Base-by-base conservation (phyloP, 37 sponge, comb jelly and placozoan species). In the Oscarella lobularis region DNA sequence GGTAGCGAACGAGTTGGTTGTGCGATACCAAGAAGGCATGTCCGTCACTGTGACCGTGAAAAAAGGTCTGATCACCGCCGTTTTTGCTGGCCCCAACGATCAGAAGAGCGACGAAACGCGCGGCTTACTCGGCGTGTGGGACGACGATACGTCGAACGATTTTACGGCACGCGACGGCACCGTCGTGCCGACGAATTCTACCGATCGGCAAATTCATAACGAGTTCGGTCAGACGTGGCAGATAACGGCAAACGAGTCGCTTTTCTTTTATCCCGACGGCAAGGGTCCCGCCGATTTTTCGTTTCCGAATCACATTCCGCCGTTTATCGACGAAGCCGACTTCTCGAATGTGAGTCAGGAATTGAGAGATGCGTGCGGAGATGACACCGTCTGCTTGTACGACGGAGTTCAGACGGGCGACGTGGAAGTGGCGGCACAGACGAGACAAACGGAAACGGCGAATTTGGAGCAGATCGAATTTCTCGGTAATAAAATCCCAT, bases 41-140 rank as follows among this genome's bases (percentile, higher is more conserved):
- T 48, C 60, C 9, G 60, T 48, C 14, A 48, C 60, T 48, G 60
- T 48, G 20, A 20, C 9, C 9, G 60, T 20, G 20, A 48, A 48
- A 48, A 48, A 48, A 20, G 60, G 60, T 27, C 20, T 48, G 60
- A 27, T 48, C 14, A 27, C 60, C 20, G 60, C 20, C 9, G 60
- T 48, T 9, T 48, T 48, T 48, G 60, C 60, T 48, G 60, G 60
- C 60, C 60, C 60, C 20, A 20, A 48, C 20, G n/a, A n/a, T n/a
- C 60, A 48, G 60, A 9, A 48, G 60, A 9, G 60, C 20, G 60
- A 20, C 20, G 60, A 38, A 31, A 84, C 85, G 27, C 39, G 72
- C n/a, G 91, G 91, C 6, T 69, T 90, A 14, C 37, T 90, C 14
- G 91, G 91, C 20, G 81, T 85, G 70, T 87, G 72, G 70, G 84